phyloP scores from a whole-genome alignment of 2,797 vertebrate genomes.

The Oophaga sylvatica region DNA sequence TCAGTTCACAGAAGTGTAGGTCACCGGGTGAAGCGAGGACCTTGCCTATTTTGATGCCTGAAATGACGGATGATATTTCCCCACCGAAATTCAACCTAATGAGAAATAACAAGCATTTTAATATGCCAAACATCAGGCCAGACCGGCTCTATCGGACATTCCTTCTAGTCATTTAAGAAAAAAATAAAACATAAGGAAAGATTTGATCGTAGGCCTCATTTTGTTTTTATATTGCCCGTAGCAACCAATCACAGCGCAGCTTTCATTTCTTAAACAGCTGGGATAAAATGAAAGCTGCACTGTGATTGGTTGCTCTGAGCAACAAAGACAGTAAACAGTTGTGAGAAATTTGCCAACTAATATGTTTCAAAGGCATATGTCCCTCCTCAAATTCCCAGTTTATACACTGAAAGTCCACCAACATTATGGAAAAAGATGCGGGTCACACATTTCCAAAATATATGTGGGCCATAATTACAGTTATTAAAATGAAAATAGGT shows the following conservation, averaged over 20 bases:
- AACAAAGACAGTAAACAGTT: too few species aligned
- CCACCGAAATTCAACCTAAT: constrained; percentile 6
- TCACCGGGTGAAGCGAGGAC: constrained; percentile 38
- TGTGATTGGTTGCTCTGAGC: too few species aligned
- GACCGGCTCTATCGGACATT: background rate
- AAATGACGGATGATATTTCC: constrained; percentile 38
- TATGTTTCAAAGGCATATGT: background rate
- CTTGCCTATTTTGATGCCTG: constrained; percentile 13
- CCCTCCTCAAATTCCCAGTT: background rate
- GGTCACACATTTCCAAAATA: too few species aligned
- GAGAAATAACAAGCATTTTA: background rate
- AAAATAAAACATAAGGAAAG: background rate
- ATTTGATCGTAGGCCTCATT: background rate
- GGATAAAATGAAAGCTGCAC: too few species aligned
- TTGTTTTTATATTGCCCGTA: too few species aligned
- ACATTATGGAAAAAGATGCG: too few species aligned
- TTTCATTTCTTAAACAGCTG: too few species aligned
- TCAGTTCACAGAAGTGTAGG: constrained; percentile 36
- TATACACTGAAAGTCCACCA: background rate
- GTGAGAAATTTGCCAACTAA: too few species aligned
- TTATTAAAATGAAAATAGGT: too few species aligned
- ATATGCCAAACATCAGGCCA: background rate
- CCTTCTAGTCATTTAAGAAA: background rate
- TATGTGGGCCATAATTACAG: too few species aligned
- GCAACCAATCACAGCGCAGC: too few species aligned